Evolutionary conservation across 2,797 vertebrate species (phyloP).

Genomic region (Pipistrellus pygmaeus): DNA sequence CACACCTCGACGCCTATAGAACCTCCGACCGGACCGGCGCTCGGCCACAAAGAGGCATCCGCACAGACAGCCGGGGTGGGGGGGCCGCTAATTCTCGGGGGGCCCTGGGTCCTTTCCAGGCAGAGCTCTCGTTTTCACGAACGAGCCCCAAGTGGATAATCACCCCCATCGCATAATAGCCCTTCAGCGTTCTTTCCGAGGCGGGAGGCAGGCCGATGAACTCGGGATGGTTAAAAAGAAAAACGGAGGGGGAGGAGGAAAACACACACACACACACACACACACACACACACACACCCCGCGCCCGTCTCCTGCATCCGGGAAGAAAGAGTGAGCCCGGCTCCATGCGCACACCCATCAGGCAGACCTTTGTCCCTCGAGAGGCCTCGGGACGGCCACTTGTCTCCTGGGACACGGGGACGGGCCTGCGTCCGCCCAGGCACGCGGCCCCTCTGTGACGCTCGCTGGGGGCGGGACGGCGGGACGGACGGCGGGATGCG

Average conservation of each 20-base stretch:
- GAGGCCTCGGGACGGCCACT: constrained; percentile 85
- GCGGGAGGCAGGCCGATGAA: constrained; percentile 89
- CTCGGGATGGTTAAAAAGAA: constrained; percentile 86
- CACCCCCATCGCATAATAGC: constrained; percentile 89
- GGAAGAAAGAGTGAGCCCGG: constrained; percentile 90
- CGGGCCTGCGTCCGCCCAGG: constrained; percentile 81
- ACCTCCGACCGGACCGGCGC: constrained; percentile 80
- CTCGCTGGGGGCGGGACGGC: neutral
- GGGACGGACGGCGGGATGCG: too few relatives aligned
- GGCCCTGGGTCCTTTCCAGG: constrained; percentile 88
- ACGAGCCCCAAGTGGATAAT: constrained; percentile 90
- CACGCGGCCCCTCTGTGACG: constrained; percentile 83
- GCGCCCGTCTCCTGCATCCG: constrained; percentile 84
- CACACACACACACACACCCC: too few relatives aligned
- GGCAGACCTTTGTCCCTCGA: constrained; percentile 89
- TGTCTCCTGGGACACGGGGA: constrained; percentile 81
- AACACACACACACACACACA: neutral
- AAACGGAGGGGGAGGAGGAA: constrained; percentile 33
- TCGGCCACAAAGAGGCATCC: constrained; percentile 86
- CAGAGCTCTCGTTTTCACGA: constrained; percentile 82
- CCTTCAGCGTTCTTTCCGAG: constrained; percentile 88
- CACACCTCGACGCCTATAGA: constrained; percentile 86
- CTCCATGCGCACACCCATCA: constrained; percentile 88
- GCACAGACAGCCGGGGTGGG: constrained; percentile 88
- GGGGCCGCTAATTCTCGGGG: constrained; percentile 87